Percentiles rank a stretch among this genome's conserved stretches.
Conservation (phyloP, 2,888 invertebrate species). For the Allophyes oxyacanthae region DNA sequence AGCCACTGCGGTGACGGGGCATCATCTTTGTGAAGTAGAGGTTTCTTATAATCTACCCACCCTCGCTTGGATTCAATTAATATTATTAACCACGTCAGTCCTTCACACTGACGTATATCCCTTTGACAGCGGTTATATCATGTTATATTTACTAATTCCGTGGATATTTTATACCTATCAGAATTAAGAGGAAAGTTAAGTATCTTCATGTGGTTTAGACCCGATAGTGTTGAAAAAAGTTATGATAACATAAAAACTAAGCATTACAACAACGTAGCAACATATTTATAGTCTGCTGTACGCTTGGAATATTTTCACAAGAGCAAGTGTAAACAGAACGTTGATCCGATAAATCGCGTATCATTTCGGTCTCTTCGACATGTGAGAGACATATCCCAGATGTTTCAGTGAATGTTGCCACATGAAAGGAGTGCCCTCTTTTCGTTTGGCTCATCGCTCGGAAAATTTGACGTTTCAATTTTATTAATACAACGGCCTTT, state of each 20-base stretch:
- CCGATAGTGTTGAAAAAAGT: neutral
- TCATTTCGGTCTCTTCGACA: constrained; percentile 74
- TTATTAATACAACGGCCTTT: constrained; percentile 55
- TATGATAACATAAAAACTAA: constrained; percentile 3
- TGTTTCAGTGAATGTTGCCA: constrained; percentile 71
- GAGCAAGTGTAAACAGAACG: constrained; percentile 65
- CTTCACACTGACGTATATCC: too few species aligned
- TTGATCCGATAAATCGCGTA: constrained; percentile 75
- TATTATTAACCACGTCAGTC: too few species aligned
- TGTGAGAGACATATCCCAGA: constrained; percentile 77
- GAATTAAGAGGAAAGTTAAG: too few species aligned
- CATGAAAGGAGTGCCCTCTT: constrained; percentile 71
- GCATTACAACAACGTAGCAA: constrained; percentile 26
- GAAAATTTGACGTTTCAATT: constrained; percentile 59
- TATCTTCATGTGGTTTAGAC: too few species aligned
- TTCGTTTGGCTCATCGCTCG: constrained; percentile 62
- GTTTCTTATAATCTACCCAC: too few species aligned
- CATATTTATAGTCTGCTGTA: constrained; percentile 49
- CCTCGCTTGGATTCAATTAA: too few species aligned
- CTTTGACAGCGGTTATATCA: too few species aligned
- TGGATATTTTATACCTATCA: too few species aligned
- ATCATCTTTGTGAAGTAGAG: too few species aligned
- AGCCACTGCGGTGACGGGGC: too few species aligned
- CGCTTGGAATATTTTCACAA: constrained; percentile 58
- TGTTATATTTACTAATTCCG: too few species aligned